Evolutionary conservation across 2,888 invertebrate species (phyloP).

Genomic region (Tridacna crocea): DNA sequence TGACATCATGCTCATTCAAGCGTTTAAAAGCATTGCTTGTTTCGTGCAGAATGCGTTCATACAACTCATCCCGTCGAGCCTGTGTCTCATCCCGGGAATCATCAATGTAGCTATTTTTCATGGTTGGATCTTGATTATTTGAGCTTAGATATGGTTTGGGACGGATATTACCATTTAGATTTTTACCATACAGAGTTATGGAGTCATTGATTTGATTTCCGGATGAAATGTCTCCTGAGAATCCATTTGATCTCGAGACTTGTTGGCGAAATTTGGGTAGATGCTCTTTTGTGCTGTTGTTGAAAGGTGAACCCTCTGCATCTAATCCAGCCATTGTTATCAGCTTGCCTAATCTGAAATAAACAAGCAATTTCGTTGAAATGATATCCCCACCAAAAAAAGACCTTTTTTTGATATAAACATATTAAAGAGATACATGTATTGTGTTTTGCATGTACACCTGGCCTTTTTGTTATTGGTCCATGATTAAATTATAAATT

Average conservation of each 20-base stretch:
- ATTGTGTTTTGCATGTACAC: too few species aligned
- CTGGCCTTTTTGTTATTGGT: too few species aligned
- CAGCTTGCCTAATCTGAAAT: conserved; percentile 80
- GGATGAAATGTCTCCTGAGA: conserved; percentile 62
- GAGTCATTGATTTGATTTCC: conserved; percentile 47
- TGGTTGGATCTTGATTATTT: conserved; percentile 61
- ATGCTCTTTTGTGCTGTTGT: conserved; percentile 40
- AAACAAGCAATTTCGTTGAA: conserved; percentile 4
- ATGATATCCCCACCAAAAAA: background rate
- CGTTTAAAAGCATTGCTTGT: conserved; percentile 71
- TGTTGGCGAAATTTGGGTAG: conserved; percentile 57
- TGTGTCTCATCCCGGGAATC: conserved; percentile 55
- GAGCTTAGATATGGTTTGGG: conserved; percentile 58
- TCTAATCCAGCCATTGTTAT: conserved; percentile 82
- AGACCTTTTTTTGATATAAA: background rate
- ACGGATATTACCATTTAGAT: conserved; percentile 47
- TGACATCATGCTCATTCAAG: conserved; percentile 49
- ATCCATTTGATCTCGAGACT: conserved; percentile 56
- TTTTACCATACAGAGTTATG: conserved; percentile 19
- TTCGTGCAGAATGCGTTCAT: conserved; percentile 70
- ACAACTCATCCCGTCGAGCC: conserved; percentile 72
- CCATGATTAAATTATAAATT: too few species aligned
- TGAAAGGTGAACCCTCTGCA: conserved; percentile 69
- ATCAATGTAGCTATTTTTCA: conserved; percentile 59
- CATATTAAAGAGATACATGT: too few species aligned